Conservation (phyloP, 2,797 vertebrate species). For the Dicrostonyx torquatus region DNA sequence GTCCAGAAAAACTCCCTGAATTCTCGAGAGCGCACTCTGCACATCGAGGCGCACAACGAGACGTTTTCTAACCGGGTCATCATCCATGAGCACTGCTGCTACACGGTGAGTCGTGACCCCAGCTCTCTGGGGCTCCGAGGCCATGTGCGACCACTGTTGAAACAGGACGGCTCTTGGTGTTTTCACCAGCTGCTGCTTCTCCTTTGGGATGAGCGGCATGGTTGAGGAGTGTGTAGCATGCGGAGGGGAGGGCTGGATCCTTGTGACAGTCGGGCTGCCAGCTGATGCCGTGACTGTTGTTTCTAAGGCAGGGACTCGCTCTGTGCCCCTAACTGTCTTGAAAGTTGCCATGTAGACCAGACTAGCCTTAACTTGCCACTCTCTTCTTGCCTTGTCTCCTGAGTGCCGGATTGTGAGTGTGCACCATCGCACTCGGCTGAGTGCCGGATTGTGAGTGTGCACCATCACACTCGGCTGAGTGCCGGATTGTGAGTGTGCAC, state of each 20-base stretch:
- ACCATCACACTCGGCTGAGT: neutral
- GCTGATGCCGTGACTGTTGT: neutral
- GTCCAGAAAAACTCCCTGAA: constrained; percentile 97
- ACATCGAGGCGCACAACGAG: constrained; percentile 98
- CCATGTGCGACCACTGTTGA: rapidly evolving
- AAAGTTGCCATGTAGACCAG: neutral
- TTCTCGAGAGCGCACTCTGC: constrained; percentile 94
- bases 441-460: no score
- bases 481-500: neutral
- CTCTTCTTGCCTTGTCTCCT: neutral
- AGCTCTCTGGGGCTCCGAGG: neutral
- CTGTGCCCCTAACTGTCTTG: neutral
- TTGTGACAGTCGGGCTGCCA: neutral
- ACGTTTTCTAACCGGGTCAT: constrained; percentile 97
- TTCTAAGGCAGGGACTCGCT: neutral
- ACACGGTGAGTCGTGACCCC: constrained; percentile 90
- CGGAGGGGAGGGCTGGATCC: rapidly evolving
- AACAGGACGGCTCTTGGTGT: neutral
- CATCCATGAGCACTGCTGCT: constrained; percentile 96
- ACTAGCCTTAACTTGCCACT: neutral
- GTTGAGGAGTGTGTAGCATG: neutral
- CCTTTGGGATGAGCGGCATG: rapidly evolving
- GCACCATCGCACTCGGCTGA: neutral
- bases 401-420: neutral
- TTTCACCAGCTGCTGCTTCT: rapidly evolving